Evolutionary conservation across 2,113 vertebrate species (phyloP), one percentile per base, ranked within the genome.

Genomic region (Otis tarda): DNA sequence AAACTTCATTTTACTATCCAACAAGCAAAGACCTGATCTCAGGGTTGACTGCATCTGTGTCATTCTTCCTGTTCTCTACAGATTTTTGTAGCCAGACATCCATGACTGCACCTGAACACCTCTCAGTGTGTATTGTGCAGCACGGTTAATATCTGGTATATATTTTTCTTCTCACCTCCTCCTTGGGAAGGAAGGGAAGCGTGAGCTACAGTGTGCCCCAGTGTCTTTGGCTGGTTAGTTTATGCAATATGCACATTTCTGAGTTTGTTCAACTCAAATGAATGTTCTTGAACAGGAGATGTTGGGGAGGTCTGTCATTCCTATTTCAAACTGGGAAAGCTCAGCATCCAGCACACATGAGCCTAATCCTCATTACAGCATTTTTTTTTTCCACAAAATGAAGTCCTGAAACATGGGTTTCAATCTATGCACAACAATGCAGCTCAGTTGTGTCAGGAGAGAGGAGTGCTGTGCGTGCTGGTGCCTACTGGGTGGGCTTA

Each of bases 391-490:
- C 16, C 22, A 45, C 5, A 12, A 11, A 8, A 18, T 11, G 37
- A 63, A 55, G 31, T 87, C 22, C 41, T 63, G 37, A 45, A 74
- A 14, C 7, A 7, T 1, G 4, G 8, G 3, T 39, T 83, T 52
- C 19, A 7, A 3, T 7, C 20, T 10, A 0, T 6, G 27, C 27
- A 9, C 5, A 31, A 1, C 4, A 57, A 3, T 7, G n/a, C 31
- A 23, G 22, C 33, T 69, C 39, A 8, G 35, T 3, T 53, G 20
- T 27, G 35, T 27, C 25, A 28, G 55, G 55, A 56, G 25, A 23
- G 50, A 81, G 41, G 39, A 60, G 59, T 13, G 19, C 59, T 37
- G 22, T 43, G n/a, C 2, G 0, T 37, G 53, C 4, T 8, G 0
- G 14, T 45, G 28, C 49, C 73, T 24, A 5, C 64, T 49, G 53